Conservation (phyloP, 2,797 vertebrate genomes). For the Sternotherus odoratus region DNA sequence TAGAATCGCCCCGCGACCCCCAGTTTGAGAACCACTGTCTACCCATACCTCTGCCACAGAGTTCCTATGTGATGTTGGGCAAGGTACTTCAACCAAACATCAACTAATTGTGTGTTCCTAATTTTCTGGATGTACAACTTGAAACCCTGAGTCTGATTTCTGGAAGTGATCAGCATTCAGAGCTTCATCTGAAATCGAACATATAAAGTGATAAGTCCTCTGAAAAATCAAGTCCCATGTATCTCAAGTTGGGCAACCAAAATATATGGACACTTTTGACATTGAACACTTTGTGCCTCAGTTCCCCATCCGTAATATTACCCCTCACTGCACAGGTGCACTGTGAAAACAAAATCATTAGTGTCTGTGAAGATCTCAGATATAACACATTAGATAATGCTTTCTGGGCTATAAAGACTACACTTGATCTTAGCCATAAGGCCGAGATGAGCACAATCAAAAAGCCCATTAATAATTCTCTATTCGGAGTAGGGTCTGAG, state of each 20-base stretch:
- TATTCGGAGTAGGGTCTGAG: background rate
- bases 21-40: too few species aligned
- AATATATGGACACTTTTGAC: background rate
- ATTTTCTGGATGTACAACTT: too few species aligned
- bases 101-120: too few species aligned
- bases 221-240: background rate
- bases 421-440: too few species aligned
- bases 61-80: too few species aligned
- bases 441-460: background rate
- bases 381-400: too few species aligned
- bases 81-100: too few species aligned
- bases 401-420: too few species aligned
- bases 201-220: background rate
- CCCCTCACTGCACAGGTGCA: background rate
- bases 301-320: background rate
- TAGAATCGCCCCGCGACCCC: too few species aligned
- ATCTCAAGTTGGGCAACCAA: background rate
- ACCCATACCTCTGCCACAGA: too few species aligned
- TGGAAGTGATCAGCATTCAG: too few species aligned
- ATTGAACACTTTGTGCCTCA: background rate
- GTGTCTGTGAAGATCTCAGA: accelerated
- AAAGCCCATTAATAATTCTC: background rate
- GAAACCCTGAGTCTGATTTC: too few species aligned
- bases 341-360: background rate
- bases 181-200: background rate